A percentile compares a stretch with the other conserved stretches of the same genome.
Evolutionary conservation across 2,797 vertebrate genomes (phyloP).

Genomic region (Pitangus sulphuratus): DNA sequence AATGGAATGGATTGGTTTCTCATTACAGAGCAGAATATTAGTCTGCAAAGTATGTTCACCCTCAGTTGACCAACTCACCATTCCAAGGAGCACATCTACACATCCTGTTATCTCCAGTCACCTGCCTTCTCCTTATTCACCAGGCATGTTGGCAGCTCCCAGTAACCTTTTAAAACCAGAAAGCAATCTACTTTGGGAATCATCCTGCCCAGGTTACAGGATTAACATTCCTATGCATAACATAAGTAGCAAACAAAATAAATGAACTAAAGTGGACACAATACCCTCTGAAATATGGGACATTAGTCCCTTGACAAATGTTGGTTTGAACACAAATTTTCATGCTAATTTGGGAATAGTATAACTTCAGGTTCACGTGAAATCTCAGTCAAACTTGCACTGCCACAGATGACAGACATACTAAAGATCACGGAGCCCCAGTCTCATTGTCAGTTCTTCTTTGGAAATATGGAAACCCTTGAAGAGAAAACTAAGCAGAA

Average conservation of each 20-base stretch:
- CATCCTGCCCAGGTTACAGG: background rate
- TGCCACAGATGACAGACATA: background rate
- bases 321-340: background rate
- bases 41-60: background rate
- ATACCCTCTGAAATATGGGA: background rate
- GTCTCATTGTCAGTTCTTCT: background rate
- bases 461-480: background rate
- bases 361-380: background rate
- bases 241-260: background rate
- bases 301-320: background rate
- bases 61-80: background rate
- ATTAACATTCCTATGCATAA: background rate
- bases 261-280: background rate
- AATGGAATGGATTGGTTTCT: background rate
- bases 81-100: background rate
- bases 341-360: background rate
- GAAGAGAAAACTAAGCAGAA: slow-evolving; percentile 8
- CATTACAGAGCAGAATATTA: background rate
- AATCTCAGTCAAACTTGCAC: background rate
- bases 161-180: background rate
- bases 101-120: background rate
- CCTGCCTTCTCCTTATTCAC: background rate
- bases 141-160: background rate
- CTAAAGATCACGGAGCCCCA: background rate
- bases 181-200: background rate